Evolutionary conservation across 2,113 vertebrate genomes (phyloP).

Genomic region (Pardalotus punctatus): DNA sequence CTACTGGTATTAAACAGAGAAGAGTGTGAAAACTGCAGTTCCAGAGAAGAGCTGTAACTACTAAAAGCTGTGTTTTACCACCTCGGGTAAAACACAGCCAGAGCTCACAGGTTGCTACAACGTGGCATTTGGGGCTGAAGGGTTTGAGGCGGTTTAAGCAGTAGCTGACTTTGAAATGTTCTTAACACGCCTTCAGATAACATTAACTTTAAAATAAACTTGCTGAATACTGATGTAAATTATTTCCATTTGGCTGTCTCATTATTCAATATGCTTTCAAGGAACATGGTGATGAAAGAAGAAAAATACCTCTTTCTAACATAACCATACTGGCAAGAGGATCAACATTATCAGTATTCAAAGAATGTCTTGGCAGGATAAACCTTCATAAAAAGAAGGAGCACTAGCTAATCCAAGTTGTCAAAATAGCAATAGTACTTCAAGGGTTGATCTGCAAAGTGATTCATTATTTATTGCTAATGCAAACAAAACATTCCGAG

Average conservation of each 20-base stretch:
- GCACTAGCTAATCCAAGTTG: slow-evolving; percentile 78
- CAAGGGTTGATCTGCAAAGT: slow-evolving; percentile 68
- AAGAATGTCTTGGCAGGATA: slow-evolving; percentile 81
- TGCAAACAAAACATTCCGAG: slow-evolving; percentile 36
- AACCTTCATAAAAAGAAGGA: slow-evolving; percentile 80
- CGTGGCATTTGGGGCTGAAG: neutral
- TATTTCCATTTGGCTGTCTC: slow-evolving; percentile 72
- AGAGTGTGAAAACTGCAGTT: neutral
- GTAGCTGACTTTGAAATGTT: slow-evolving; percentile 23
- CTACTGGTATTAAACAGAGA: neutral
- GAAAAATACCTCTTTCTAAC: slow-evolving; percentile 81
- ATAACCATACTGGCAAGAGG: slow-evolving; percentile 80
- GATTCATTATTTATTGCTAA: slow-evolving; percentile 70
- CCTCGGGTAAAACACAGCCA: neutral
- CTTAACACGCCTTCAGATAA: slow-evolving; percentile 58
- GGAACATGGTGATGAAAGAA: slow-evolving; percentile 82
- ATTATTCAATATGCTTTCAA: slow-evolving; percentile 82
- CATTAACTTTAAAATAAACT: slow-evolving; percentile 73
- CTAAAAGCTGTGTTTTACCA: neutral
- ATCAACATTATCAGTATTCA: slow-evolving; percentile 80
- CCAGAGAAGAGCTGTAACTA: neutral
- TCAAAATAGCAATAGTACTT: slow-evolving; percentile 78
- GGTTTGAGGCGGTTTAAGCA: neutral
- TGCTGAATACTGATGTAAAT: slow-evolving; percentile 71
- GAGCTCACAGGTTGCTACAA: neutral